A percentile compares a stretch with the other conserved stretches of the same genome.
Conservation (phyloP, 2,797 vertebrate genomes). For the Halcyon smyrnensis region DNA sequence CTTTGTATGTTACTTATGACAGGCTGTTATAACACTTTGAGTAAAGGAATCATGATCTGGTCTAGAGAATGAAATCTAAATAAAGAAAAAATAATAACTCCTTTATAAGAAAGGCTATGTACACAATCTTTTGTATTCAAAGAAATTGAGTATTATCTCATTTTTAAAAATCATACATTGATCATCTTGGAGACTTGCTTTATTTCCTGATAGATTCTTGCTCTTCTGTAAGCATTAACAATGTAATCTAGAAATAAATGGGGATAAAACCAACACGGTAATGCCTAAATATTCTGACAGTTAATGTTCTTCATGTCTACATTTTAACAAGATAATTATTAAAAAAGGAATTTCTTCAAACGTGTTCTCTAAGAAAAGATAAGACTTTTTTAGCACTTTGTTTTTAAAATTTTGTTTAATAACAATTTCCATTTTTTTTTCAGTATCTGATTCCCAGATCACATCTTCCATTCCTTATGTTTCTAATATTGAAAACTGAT, state of each 20-base stretch:
- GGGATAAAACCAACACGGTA: accelerated
- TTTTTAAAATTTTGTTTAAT: no score
- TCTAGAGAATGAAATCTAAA: neutral
- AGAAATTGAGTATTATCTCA: neutral
- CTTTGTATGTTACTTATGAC: neutral
- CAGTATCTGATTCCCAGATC: no score
- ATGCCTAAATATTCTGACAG: neutral
- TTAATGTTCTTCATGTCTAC: neutral
- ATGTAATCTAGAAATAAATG: neutral
- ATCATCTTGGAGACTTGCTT: no score
- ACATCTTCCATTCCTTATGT: no score
- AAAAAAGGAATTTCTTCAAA: neutral
- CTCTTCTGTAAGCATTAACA: neutral
- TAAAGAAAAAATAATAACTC: neutral
- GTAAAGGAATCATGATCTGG: neutral
- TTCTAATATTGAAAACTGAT: neutral
- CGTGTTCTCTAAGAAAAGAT: neutral
- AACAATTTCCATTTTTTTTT: neutral
- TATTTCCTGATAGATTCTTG: neutral
- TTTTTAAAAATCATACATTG: neutral
- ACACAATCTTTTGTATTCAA: neutral
- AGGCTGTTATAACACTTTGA: neutral
- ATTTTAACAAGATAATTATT: neutral
- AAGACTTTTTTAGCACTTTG: no score
- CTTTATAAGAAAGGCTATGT: neutral